A percentile compares a stretch with the other conserved stretches of the same genome.
Evolutionary conservation across 2,797 vertebrate genomes (phyloP).

Genomic region (Hirundo rustica): DNA sequence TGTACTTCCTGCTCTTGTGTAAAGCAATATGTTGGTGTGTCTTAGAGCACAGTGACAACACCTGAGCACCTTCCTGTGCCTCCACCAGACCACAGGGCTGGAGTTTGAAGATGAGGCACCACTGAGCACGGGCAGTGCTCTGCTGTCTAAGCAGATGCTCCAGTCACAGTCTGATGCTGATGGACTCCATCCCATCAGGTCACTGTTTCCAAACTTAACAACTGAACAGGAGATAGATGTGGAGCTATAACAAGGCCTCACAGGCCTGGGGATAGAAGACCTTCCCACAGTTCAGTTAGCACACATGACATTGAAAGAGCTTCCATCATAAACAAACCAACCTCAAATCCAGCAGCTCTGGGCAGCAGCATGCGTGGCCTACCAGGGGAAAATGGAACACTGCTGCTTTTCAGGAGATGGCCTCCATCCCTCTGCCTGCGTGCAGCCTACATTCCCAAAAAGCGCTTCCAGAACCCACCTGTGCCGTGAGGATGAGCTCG

Average conservation of each 20-base stretch:
- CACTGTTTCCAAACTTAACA: background rate
- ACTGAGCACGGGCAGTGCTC: background rate
- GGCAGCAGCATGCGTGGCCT: background rate
- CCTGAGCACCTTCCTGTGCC: background rate
- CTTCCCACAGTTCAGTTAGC: background rate
- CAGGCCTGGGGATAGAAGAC: background rate
- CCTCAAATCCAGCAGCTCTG: background rate
- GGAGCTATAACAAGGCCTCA: background rate
- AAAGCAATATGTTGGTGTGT: background rate
- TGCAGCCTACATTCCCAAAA: accelerated
- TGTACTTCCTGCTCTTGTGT: background rate
- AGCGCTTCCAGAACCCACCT: constrained; percentile 77
- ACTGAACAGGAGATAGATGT: background rate
- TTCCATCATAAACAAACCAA: background rate
- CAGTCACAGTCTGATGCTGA: background rate
- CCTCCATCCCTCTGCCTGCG: background rate
- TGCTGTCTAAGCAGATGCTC: background rate
- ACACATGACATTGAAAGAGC: background rate
- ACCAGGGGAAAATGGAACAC: background rate
- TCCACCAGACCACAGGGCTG: background rate
- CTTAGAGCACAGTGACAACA: background rate
- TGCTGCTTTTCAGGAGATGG: background rate
- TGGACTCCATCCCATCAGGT: background rate
- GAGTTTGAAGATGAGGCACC: background rate
- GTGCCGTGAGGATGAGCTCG: constrained; percentile 94